Evolutionary conservation across 2,113 vertebrate genomes (phyloP), one percentile per base, ranked within the genome.

Genomic region (Pygoscelis adeliae): DNA sequence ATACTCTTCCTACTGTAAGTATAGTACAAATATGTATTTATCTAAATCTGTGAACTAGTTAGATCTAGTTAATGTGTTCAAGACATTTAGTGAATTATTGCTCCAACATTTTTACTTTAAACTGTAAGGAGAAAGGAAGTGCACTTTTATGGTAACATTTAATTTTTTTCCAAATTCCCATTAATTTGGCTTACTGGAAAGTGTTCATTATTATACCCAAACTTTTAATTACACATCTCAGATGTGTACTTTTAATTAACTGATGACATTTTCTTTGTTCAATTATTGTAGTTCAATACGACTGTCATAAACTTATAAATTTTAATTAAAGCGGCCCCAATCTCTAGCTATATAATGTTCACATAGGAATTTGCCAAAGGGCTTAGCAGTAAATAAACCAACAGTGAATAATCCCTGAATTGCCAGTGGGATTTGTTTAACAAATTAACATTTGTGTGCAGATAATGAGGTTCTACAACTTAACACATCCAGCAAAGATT

Each of bases 221-320:
- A 98, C 96, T 95, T 98, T 98, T 98, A 98, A 98, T 98, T 98
- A 98, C 94, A 92, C 1, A 85, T 97, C 89, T 97, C 94, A 97
- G 95, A 98, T 97, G 73, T 96, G 71, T 98, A 89, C 66, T 97
- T 98, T 98, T 98, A 98, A 98, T 98, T 98, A 98, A 98, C 96
- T 96, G 90, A 96, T 98, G 97, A 96, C 95, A 98, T 98, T 98
- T 98, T 80, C 90, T 98, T 97, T 97, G 90, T 98, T 98, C 95
- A 97, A 91, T 97, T 98, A 97, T 97, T 98, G 96, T 89, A 97
- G 97, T 97, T 98, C 95, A 97, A 83, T 96, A 97, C 94, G 98
- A 98, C 97, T 98, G 96, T 97, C 96, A 98, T 97, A 98, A 98
- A 98, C 96, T 97, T 98, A 97, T 97, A 98, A 96, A 98, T 98